Conservation (phyloP, 1,140 invertebrate species). For the Leptonema lineaticorne region DNA sequence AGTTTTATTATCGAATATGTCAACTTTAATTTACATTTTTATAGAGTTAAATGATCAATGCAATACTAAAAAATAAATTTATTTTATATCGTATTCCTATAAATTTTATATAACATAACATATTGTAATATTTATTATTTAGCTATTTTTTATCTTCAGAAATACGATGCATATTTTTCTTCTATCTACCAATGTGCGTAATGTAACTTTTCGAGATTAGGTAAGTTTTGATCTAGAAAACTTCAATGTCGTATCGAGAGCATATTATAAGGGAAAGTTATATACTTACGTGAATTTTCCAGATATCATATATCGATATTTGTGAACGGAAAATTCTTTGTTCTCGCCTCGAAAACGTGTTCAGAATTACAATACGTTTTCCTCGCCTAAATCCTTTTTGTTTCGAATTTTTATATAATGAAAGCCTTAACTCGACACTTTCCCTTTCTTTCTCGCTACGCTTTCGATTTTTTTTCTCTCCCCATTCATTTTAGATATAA, state of each 20-base stretch:
- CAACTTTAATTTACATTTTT: too few relatives aligned
- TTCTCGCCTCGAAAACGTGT: constrained; percentile 27
- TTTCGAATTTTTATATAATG: constrained; percentile 17
- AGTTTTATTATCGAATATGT: too few relatives aligned
- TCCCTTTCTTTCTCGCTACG: too few relatives aligned
- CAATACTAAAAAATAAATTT: too few relatives aligned
- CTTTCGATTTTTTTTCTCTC: too few relatives aligned
- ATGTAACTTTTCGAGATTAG: constrained; percentile 4
- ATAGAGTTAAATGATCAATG: too few relatives aligned
- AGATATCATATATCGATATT: constrained; percentile 26
- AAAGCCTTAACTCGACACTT: too few relatives aligned
- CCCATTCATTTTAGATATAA: too few relatives aligned
- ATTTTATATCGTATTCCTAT: too few relatives aligned
- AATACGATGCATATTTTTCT: too few relatives aligned
- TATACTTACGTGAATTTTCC: constrained; percentile 1
- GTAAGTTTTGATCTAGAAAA: background rate
- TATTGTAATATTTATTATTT: background rate
- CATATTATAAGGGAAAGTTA: background rate
- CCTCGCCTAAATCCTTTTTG: background rate
- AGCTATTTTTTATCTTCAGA: too few relatives aligned
- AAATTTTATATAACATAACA: background rate
- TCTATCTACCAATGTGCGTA: too few relatives aligned
- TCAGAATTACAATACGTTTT: constrained; percentile 16
- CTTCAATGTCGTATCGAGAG: background rate
- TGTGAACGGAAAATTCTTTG: constrained; percentile 18